phyloP scores from a whole-genome alignment of 2,888 invertebrate species.

The Atrina japonica region DNA sequence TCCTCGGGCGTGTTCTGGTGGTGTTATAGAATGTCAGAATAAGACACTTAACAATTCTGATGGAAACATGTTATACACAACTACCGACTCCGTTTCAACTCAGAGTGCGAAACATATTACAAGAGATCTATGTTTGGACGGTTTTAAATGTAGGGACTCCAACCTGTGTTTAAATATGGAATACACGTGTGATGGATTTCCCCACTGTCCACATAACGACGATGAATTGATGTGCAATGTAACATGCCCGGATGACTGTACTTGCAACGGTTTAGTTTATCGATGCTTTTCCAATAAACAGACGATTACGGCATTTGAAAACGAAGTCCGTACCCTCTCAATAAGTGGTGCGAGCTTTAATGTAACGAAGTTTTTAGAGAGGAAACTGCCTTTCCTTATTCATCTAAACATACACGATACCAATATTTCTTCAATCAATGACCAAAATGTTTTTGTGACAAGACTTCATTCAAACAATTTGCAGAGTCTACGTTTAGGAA shows the following conservation, averaged over 20 bases:
- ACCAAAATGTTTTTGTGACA: neutral
- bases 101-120: no score
- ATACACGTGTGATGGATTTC: constrained; percentile 50
- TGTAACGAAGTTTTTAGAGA: neutral
- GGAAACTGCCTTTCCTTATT: neutral
- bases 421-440: neutral
- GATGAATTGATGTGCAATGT: constrained; percentile 53
- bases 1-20: no score
- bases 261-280: constrained; percentile 39
- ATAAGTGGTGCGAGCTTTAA: constrained; percentile 5
- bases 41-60: no score
- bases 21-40: no score
- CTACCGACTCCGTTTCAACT: no score
- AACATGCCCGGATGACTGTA: constrained; percentile 40
- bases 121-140: constrained; percentile 35
- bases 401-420: constrained; percentile 6
- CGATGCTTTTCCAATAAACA: constrained; percentile 10
- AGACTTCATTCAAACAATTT: constrained; percentile 11
- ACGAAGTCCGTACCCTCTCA: constrained; percentile 18
- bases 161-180: constrained; percentile 37
- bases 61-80: no score
- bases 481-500: constrained; percentile 19
- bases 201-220: constrained; percentile 47
- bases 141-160: constrained; percentile 38
- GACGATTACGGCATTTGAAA: neutral